Base-by-base conservation (phyloP, 2,113 vertebrate genomes). In the Xyrauchen texanus region DNA sequence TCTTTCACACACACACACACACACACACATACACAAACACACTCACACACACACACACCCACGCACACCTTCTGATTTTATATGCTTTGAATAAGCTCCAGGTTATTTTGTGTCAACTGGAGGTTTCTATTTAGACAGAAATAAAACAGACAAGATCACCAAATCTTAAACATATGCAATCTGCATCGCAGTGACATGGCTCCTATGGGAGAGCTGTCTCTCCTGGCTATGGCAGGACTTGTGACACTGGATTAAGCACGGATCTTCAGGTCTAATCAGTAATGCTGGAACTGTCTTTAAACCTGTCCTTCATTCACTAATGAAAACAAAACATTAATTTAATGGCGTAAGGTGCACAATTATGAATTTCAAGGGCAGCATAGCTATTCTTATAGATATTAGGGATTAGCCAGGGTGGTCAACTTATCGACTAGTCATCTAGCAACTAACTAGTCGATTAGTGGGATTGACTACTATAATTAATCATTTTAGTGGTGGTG, bases 41-140 rank as follows among this genome's bases (percentile, higher is more conserved):
- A 34, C 21, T 1, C 21, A 34, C 1, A 64, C 11, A 52, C 15
- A 34, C n/a, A n/a, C n/a, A n/a, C n/a, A n/a, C n/a, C n/a, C n/a
- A n/a, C n/a, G n/a, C n/a, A n/a, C 13, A 34, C 70, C 16, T 55
- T 47, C 60, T 65, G 47, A 80, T 66, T 45, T 71, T 16, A 73
- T 58, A 46, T 60, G 60, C 7, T 55, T 62, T 8, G 34, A 61
- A 64, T 16, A 7, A 11, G 46, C 67, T 78, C 67, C 49, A 16
- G 61, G 52, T 11, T 42, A 66, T 80, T n/a, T 62, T 15, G 12
- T 80, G 69, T 71, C 42, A 79, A 57, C 42, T 12, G n/a, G 34
- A 63, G 61, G 34, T 73, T 73, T 73, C 12, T 34, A 80, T 74
- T 80, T 58, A 68, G 61, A 64, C 42, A 65, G 42, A 53, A 57